These are phyloP conservation scores for Xiphophorus hellerii DNA, from an alignment of 2,113 vertebrate species.

Conservation along the genomic window DNA sequence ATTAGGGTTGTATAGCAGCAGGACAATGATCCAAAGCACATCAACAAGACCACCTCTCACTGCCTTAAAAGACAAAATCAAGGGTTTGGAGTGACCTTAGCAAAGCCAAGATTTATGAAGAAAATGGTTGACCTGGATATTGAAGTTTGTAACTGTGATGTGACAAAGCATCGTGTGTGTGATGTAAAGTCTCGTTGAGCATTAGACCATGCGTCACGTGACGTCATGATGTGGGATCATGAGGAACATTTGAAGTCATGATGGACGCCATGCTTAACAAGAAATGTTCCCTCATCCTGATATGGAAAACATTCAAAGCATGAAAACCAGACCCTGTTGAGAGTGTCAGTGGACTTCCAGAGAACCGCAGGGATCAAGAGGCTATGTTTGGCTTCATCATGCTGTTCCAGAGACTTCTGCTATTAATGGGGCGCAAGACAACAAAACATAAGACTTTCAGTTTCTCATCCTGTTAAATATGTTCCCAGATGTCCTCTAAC, in stretches of 20 bases:
- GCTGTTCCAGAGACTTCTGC: background rate
- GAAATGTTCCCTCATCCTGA: background rate
- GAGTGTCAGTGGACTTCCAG: background rate
- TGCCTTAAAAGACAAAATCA: too few relatives aligned
- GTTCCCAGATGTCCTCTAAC: conserved; percentile 31
- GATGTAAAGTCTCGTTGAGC: background rate
- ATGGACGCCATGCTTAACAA: background rate
- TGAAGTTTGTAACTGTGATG: background rate
- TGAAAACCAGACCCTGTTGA: conserved; percentile 15
- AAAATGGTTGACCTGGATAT: background rate
- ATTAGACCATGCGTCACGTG: too few relatives aligned
- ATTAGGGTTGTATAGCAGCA: too few relatives aligned
- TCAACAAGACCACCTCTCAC: too few relatives aligned
- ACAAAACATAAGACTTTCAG: conserved; percentile 27
- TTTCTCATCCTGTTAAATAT: conserved; percentile 18
- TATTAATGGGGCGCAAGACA: conserved; percentile 25
- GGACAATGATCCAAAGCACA: too few relatives aligned
- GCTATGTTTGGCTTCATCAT: background rate
- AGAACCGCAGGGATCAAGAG: background rate
- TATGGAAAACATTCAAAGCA: background rate
- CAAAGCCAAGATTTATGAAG: too few relatives aligned
- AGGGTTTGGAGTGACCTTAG: too few relatives aligned
- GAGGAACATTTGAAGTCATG: background rate
- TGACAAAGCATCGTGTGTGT: background rate
- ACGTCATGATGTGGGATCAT: background rate